Evolutionary conservation across 2,888 invertebrate species (phyloP).

Genomic region (Schizaphis graminum): DNA sequence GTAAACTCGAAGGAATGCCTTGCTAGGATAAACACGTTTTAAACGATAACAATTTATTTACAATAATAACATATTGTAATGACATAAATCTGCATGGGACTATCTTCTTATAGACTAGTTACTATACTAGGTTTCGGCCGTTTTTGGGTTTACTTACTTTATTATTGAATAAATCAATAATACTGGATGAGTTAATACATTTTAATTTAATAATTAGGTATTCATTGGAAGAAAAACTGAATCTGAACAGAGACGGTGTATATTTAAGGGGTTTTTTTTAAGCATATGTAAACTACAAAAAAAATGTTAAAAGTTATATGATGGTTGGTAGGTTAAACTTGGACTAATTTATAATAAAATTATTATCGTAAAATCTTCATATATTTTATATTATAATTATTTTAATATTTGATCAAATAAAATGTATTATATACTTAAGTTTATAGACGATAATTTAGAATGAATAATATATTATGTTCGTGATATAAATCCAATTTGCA

Average conservation of each 20-base stretch:
- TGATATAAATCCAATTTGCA: background rate
- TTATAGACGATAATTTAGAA: no score
- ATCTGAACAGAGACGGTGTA: background rate
- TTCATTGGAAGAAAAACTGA: background rate
- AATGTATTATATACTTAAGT: no score
- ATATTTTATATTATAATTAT: background rate
- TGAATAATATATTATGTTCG: background rate
- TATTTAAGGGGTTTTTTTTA: background rate
- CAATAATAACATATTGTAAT: background rate
- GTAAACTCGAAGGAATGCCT: background rate
- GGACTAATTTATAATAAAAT: background rate
- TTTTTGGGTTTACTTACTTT: background rate
- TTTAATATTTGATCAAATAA: no score
- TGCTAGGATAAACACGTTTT: background rate
- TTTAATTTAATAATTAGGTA: background rate
- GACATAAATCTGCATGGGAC: background rate
- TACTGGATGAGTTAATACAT: background rate
- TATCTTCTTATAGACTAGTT: background rate
- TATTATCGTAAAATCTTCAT: background rate
- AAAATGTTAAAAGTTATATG: background rate
- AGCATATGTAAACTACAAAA: background rate
- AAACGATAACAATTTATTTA: background rate
- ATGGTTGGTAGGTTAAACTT: background rate
- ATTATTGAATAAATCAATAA: background rate
- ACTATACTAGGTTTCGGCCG: background rate